Base-by-base conservation (phyloP, 2,113 vertebrate species). In the Caranx ignobilis region DNA sequence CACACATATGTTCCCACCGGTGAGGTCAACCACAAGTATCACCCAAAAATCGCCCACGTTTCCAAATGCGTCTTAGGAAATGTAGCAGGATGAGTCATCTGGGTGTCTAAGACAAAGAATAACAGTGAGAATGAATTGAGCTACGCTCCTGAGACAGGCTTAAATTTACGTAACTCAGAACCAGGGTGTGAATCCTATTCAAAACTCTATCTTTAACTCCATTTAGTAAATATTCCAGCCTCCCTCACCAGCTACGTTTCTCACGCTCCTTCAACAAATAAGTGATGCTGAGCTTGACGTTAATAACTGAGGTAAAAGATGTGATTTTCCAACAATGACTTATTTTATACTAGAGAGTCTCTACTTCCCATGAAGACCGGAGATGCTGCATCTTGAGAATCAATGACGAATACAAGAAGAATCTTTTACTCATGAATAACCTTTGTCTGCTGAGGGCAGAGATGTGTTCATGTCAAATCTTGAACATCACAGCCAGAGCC, bases 271-370 rank as follows among this genome's bases (percentile, higher is more conserved):
- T 63, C 66, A 80, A 69, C 82, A 85, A 78, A 87, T 65, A 69
- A 57, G n/a, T 26, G 39, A 73, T 48, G 48, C 32, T 5, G 5
- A 21, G 5, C 19, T 32, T 88, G 88, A 89, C 83, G 82, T 88
- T 86, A 87, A 3, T 47, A 66, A 21, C 32, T 8, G 0, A 13
- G 63, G 45, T 35, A 71, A 31, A 31, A 56, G 52, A 48, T n/a
- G 52, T 18, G 43, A n/a, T 13, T 77, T 71, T 31, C 55, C 31
- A 73, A 90, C 77, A 88, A 83, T 76, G 66, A 63, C 26, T 21
- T 52, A 35, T 69, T 81, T 83, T 50, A 83, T 69, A 43, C 21
- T 31, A 34, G 43, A 66, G 26, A 79, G 54, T 52, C 55, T 68
- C 31, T 6, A 21, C 60, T 13, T 74, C 43, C 62, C 9, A 50